Conservation (phyloP, 2,797 vertebrate species). For the Coreius guichenoti region DNA sequence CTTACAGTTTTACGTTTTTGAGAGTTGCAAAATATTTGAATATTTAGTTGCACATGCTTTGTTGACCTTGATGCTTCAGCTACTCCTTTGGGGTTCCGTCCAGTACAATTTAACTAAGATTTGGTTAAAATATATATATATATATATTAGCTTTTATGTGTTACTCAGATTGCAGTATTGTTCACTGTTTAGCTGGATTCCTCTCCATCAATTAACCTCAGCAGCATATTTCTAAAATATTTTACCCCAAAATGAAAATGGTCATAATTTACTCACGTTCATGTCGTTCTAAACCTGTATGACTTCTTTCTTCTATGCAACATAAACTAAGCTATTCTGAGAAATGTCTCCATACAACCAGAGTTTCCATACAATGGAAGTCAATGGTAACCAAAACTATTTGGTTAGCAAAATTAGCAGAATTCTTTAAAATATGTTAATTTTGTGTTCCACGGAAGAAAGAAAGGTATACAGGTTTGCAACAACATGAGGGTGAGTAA, state of each 20-base stretch:
- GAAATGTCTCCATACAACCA: not conserved
- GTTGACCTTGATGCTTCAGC: conserved; percentile 25
- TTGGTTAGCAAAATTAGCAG: not conserved
- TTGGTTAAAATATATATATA: conserved; percentile 27
- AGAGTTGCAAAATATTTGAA: not conserved
- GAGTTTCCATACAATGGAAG: not conserved
- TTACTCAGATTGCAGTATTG: conserved; percentile 18
- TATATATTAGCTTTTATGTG: conserved; percentile 8
- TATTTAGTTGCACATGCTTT: conserved; percentile 19
- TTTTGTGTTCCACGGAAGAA: conserved; percentile 4
- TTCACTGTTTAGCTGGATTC: conserved; percentile 10
- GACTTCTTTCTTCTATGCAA: not conserved
- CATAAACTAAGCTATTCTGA: not conserved
- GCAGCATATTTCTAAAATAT: not conserved
- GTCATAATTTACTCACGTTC: not conserved
- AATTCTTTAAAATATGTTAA: not conserved
- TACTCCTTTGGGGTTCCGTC: not conserved
- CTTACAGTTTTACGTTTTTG: not conserved
- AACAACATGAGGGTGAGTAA: not conserved
- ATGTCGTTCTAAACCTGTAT: not conserved
- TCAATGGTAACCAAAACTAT: not conserved
- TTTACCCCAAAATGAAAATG: not conserved
- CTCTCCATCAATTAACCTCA: not conserved
- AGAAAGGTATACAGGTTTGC: not conserved
- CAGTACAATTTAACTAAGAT: not conserved